Evolutionary conservation across 2,888 invertebrate species (phyloP).

Genomic region (Drosophila koepferae): DNA sequence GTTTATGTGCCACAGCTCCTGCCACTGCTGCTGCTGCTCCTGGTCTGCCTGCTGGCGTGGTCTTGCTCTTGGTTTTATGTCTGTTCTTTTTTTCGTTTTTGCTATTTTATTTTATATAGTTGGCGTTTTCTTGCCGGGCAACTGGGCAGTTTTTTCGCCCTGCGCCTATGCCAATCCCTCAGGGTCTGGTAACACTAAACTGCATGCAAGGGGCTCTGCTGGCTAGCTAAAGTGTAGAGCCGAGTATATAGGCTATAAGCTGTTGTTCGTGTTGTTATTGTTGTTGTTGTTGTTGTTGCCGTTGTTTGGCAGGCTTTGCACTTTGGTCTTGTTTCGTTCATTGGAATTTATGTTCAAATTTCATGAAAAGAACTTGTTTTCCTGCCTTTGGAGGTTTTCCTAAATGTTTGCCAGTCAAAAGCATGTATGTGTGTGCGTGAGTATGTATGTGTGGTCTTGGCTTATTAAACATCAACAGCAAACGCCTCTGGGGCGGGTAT

Average conservation of each 20-base stretch:
- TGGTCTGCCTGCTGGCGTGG: constrained; percentile 21
- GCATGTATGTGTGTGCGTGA: constrained; percentile 24
- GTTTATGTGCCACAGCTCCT: constrained; percentile 43
- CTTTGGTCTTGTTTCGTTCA: constrained; percentile 72
- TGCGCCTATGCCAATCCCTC: constrained; percentile 47
- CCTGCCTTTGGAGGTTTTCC: constrained; percentile 48
- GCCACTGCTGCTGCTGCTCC: constrained; percentile 17
- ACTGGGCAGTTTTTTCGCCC: constrained; percentile 62
- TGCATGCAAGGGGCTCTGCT: constrained; percentile 48
- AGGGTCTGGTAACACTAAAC: constrained; percentile 68
- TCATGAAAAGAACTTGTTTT: constrained; percentile 75
- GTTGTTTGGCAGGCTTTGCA: constrained; percentile 52
- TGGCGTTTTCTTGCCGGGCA: constrained; percentile 62
- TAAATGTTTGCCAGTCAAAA: constrained; percentile 28
- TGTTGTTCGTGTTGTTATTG: constrained; percentile 13
- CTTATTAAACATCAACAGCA: constrained; percentile 74
- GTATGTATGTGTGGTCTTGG: constrained; percentile 36
- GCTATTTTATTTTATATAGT: constrained; percentile 50
- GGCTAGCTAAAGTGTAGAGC: neutral
- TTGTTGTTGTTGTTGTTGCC: constrained; percentile 16
- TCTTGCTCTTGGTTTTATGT: constrained; percentile 27
- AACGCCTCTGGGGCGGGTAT: constrained; percentile 54
- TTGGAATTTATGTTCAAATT: constrained; percentile 76
- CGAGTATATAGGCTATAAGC: constrained; percentile 1
- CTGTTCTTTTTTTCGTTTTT: constrained; percentile 2